Evolutionary conservation across 1,140 invertebrate genomes (phyloP), one percentile per base, ranked within the genome.

Genomic region (Drosophila sechellia): DNA sequence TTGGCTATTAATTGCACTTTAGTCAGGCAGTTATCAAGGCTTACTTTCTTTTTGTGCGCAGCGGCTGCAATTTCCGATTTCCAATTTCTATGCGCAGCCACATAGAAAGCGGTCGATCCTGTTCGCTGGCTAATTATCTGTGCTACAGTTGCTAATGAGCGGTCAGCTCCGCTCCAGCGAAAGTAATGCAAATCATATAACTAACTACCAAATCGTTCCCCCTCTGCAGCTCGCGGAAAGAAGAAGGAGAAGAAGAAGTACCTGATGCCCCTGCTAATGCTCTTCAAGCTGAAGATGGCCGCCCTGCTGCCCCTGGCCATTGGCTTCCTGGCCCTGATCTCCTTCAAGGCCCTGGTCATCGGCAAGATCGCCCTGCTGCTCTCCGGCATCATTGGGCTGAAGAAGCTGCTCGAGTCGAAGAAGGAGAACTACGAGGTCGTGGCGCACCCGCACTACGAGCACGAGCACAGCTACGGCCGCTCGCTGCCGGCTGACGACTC

Each of bases 291-390:
- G 90, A 97, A 97, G 93, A 95, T 96, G 61, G 95, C 95, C 57
- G 94, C 95, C 17, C 93, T 97, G 27, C 95, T 96, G 77, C 96
- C 96, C 17, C 93, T 97, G 60, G 94, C 95, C 68, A 93, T 97
- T 12, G 96, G 96, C 68, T 95, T 94, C 84, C 94, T 97, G 55
- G 96, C 95, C 8, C 93, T 97, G n/a, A 93, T 96, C 34, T 96
- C 96, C 5, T 95, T 96, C 93, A 97, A 97, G 93, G 96, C 96
- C 15, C 93, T 97, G 53, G 93, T 97, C 48, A 94, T 97, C 73
- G 96, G 96, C 90, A 97, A 97, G 93, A 94, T 97, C 63, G 95
- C 96, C 8, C 94, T 97, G 8, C 94, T 96, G 43, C 94, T 97
- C 56, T 95, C 95, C 68, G 94, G 94, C 71, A 94, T 97, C 71